Percentiles rank a stretch among this genome's conserved stretches.
phyloP scores from a whole-genome alignment of 1,140 invertebrate species.

The Achatina immaculata region DNA sequence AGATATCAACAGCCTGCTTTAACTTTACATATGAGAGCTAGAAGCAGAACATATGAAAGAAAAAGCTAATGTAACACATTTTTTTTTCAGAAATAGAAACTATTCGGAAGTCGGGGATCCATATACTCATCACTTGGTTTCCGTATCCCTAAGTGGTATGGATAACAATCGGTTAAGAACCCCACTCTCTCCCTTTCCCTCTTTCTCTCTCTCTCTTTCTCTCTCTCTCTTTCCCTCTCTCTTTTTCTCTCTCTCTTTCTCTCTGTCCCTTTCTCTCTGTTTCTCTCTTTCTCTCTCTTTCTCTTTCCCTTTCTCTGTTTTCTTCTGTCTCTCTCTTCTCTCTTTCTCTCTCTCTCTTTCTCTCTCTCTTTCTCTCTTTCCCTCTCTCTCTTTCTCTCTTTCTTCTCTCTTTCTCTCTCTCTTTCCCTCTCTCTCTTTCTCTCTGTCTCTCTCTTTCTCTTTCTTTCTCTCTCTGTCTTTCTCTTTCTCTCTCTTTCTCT shows the following conservation, averaged over 20 bases:
- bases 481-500: not conserved
- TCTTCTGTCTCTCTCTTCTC: conserved; percentile 13
- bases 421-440: conserved; percentile 5
- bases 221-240: not conserved
- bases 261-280: not conserved
- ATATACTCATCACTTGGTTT: too few species aligned
- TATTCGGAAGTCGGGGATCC: too few species aligned
- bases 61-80: too few species aligned
- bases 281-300: conserved; percentile 30
- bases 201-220: not conserved
- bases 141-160: too few species aligned
- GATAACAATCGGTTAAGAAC: too few species aligned
- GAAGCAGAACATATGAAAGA: too few species aligned
- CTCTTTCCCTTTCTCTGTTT: conserved; percentile 8
- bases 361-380: conserved; percentile 25
- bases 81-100: too few species aligned
- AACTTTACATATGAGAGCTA: too few species aligned
- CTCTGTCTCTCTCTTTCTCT: conserved; percentile 24
- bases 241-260: not conserved
- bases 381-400: conserved; percentile 7
- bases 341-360: conserved; percentile 9
- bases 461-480: conserved; percentile 33
- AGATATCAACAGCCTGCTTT: too few species aligned
- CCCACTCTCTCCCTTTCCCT: too few species aligned
- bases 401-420: not conserved